These are phyloP conservation scores for Fulica atra DNA, from an alignment of 2,113 vertebrate species.

Conservation along the genomic window DNA sequence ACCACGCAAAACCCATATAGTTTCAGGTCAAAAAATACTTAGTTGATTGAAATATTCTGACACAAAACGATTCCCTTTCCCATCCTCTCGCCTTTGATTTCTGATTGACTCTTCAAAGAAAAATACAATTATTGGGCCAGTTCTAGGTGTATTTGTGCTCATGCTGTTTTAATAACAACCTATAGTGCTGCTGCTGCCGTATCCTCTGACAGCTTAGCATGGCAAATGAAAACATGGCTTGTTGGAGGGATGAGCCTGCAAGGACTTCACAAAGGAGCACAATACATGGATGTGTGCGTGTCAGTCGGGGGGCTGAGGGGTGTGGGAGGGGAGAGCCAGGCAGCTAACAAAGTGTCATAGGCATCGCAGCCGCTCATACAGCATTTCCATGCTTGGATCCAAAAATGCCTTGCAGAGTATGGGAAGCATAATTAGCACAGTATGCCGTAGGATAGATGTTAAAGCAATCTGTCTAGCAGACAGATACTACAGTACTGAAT, in stretches of 20 bases:
- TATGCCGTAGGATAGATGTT: conserved; percentile 15
- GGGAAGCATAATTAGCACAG: conserved; percentile 19
- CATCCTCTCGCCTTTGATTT: not conserved
- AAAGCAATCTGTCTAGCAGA: conserved; percentile 45
- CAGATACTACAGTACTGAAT: conserved; percentile 52
- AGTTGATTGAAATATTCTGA: not conserved
- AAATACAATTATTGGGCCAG: not conserved
- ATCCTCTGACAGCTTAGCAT: not conserved
- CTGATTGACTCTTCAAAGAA: not conserved
- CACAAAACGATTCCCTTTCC: not conserved
- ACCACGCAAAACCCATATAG: accelerated
- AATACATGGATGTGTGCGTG: accelerated
- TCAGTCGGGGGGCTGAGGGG: accelerated
- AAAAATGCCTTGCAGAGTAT: conserved; percentile 3
- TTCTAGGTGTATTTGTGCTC: not conserved
- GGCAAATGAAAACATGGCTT: not conserved
- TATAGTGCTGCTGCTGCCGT: not conserved
- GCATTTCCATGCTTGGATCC: not conserved
- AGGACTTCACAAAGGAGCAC: not conserved
- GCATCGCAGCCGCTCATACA: not conserved
- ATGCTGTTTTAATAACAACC: not conserved
- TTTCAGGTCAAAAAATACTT: not conserved
- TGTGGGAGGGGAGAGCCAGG: not conserved
- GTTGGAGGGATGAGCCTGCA: not conserved
- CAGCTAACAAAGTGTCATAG: not conserved